phyloP scores from a whole-genome alignment of 1,140 invertebrate species.

The Anastrepha ludens region DNA sequence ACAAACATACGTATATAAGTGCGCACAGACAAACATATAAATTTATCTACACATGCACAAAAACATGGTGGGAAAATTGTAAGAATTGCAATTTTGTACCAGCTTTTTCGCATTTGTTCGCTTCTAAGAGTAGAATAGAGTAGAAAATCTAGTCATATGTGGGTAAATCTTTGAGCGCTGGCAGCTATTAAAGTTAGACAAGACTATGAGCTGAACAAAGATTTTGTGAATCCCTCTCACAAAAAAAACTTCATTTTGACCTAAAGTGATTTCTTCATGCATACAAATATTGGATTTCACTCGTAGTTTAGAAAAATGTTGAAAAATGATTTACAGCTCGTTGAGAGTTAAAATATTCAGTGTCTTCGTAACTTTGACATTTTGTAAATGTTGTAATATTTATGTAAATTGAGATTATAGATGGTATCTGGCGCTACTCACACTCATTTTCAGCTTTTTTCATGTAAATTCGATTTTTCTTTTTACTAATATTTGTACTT shows the following conservation, averaged over 20 bases:
- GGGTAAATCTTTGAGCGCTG: neutral
- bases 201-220: neutral
- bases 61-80: neutral
- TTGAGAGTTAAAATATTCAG: neutral
- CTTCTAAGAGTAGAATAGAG: neutral
- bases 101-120: neutral
- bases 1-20: neutral
- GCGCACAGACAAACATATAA: neutral
- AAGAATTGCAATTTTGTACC: slow-evolving; percentile 2
- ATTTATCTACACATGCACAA: neutral
- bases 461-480: no score
- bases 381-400: no score
- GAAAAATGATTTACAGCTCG: neutral
- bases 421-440: no score
- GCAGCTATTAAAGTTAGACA: neutral
- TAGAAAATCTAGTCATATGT: neutral
- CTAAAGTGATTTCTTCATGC: neutral
- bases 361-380: no score
- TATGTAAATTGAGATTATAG: no score
- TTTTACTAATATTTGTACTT: no score
- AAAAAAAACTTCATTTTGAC: neutral
- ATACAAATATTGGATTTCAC: neutral
- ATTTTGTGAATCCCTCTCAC: neutral
- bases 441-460: no score
- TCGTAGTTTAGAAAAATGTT: no score